Conservation (phyloP, 2,113 vertebrate species). For the Anoplopoma fimbria region DNA sequence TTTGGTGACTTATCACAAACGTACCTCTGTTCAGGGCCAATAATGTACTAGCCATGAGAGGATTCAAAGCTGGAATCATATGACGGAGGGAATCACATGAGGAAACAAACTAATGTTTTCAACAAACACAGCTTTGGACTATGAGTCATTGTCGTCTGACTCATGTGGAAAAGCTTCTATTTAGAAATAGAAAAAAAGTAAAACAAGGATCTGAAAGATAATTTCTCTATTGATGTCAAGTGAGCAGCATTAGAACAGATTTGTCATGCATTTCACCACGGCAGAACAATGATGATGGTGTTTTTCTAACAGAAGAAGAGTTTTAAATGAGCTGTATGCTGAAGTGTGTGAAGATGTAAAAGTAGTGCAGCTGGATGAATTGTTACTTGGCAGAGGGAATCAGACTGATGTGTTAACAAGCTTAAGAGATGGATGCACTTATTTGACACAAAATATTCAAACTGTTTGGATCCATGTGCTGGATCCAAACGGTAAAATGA, state of each 20-base stretch:
- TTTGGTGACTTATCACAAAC: slow-evolving; percentile 38
- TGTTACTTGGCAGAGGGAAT: not conserved
- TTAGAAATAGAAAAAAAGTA: slow-evolving; percentile 7
- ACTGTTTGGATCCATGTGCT: not conserved
- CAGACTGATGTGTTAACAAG: not conserved
- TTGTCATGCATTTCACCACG: not conserved
- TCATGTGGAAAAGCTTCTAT: slow-evolving; percentile 50
- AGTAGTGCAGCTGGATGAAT: not conserved
- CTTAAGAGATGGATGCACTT: not conserved
- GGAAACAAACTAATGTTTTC: slow-evolving; percentile 50
- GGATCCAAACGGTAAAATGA: not conserved
- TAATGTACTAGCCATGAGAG: not conserved
- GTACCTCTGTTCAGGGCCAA: slow-evolving; percentile 27
- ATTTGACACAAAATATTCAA: not conserved
- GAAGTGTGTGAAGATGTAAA: not conserved
- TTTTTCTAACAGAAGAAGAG: not conserved
- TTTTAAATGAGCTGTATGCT: not conserved
- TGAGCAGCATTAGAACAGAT: slow-evolving; percentile 25
- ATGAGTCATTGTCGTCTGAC: slow-evolving; percentile 70
- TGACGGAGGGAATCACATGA: slow-evolving; percentile 59
- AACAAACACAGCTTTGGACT: slow-evolving; percentile 33
- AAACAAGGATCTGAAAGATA: not conserved
- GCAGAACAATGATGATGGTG: not conserved
- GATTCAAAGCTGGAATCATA: slow-evolving; percentile 54
- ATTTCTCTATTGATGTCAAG: slow-evolving; percentile 27